A percentile compares a stretch with the other conserved stretches of the same genome.
phyloP scores from a whole-genome alignment of 2,888 invertebrate genomes.

The Tipula vernalis region DNA sequence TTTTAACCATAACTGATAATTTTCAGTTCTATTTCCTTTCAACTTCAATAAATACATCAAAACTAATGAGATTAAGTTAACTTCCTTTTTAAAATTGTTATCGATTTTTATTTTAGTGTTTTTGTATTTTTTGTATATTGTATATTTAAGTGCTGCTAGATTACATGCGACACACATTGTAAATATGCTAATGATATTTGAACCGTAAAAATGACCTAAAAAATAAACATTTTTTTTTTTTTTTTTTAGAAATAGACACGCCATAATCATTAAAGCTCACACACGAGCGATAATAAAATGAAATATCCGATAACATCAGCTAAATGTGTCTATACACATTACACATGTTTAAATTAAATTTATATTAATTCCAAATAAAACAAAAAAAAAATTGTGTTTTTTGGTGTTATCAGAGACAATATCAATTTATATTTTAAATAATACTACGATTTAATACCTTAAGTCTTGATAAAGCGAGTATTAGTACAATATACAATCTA shows the following conservation, averaged over 20 bases:
- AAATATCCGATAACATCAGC: background rate
- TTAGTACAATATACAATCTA: background rate
- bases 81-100: background rate
- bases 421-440: background rate
- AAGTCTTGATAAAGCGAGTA: background rate
- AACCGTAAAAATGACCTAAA: background rate
- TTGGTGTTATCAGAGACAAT: background rate
- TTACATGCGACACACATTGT: background rate
- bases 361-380: background rate
- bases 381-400: background rate
- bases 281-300: background rate
- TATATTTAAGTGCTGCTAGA: background rate
- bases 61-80: background rate
- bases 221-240: background rate
- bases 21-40: background rate
- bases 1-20: background rate
- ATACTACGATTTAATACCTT: background rate
- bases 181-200: background rate
- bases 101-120: background rate
- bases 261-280: background rate
- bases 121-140: no score
- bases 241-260: background rate
- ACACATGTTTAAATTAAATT: background rate
- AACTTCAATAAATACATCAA: background rate
- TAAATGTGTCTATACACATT: background rate